Conservation (phyloP, 1,140 invertebrate species). For the Subanguina moxae region DNA sequence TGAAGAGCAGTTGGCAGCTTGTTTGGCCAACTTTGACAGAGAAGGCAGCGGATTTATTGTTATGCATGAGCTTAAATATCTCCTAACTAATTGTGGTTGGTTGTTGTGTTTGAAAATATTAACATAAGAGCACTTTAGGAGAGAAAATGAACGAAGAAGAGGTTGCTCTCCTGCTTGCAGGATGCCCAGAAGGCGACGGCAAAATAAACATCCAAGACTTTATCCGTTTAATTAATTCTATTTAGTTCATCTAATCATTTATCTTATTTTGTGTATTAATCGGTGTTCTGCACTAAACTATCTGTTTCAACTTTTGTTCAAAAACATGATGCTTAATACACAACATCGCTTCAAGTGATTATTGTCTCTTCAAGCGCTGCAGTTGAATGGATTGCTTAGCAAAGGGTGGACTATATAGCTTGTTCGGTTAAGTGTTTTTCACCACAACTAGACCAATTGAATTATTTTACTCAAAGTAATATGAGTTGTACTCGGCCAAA, state of each 20-base stretch:
- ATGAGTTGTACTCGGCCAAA: too few species aligned
- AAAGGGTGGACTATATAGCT: too few species aligned
- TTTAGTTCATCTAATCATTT: background rate
- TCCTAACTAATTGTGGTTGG: conserved; percentile 30
- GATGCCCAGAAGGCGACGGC: conserved; percentile 17
- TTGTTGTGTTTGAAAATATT: conserved; percentile 8
- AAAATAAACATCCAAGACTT: conserved; percentile 28
- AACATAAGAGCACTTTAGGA: conserved; percentile 8
- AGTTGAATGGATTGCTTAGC: too few species aligned
- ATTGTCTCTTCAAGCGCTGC: too few species aligned
- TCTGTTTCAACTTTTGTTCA: too few species aligned
- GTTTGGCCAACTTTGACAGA: conserved; percentile 34
- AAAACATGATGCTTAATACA: too few species aligned
- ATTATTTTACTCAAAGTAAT: too few species aligned
- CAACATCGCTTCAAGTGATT: too few species aligned
- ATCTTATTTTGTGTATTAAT: too few species aligned
- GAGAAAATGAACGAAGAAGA: conserved; percentile 24
- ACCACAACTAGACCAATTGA: too few species aligned
- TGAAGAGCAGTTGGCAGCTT: conserved; percentile 26
- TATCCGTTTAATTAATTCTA: conserved; percentile 19
- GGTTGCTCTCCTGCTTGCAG: conserved; percentile 15
- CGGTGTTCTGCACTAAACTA: too few species aligned
- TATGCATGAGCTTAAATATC: conserved; percentile 22
- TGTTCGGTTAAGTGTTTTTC: too few species aligned
- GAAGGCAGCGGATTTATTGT: conserved; percentile 28